Conservation (phyloP, 1,140 invertebrate genomes). For the Drosophila teissieri region DNA sequence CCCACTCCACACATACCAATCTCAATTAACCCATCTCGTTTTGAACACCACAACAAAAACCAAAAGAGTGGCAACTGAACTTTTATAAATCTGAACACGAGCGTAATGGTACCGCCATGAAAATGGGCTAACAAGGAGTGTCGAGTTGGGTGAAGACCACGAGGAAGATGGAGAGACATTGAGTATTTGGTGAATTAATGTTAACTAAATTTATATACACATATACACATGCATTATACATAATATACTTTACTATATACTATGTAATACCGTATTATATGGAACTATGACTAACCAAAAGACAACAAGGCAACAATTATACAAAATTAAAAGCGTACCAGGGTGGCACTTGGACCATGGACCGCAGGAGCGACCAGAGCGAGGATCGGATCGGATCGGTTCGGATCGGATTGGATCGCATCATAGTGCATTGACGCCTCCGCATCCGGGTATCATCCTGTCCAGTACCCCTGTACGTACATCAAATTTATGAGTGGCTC, state of each 20-base stretch:
- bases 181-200: constrained; percentile 65
- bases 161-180: constrained; percentile 39
- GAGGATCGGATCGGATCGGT: constrained; percentile 8
- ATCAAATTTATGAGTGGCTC: constrained; percentile 34
- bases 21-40: constrained; percentile 25
- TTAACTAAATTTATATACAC: constrained; percentile 80
- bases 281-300: constrained; percentile 52
- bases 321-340: constrained; percentile 34
- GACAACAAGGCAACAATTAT: constrained; percentile 42
- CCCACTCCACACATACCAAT: not conserved
- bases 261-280: constrained; percentile 52
- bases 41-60: constrained; percentile 10
- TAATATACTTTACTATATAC: constrained; percentile 59
- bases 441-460: constrained; percentile 6
- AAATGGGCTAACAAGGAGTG: constrained; percentile 28
- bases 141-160: constrained; percentile 7
- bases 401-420: constrained; percentile 1
- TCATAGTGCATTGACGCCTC: not conserved
- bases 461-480: constrained; percentile 25
- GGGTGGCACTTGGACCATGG: constrained; percentile 10
- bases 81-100: constrained; percentile 31
- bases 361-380: not conserved
- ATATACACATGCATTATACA: constrained; percentile 68
- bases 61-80: constrained; percentile 38
- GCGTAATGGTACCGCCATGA: constrained; percentile 2